Evolutionary conservation across 2,888 invertebrate genomes (phyloP).

Genomic region (Drosophila helvetica): DNA sequence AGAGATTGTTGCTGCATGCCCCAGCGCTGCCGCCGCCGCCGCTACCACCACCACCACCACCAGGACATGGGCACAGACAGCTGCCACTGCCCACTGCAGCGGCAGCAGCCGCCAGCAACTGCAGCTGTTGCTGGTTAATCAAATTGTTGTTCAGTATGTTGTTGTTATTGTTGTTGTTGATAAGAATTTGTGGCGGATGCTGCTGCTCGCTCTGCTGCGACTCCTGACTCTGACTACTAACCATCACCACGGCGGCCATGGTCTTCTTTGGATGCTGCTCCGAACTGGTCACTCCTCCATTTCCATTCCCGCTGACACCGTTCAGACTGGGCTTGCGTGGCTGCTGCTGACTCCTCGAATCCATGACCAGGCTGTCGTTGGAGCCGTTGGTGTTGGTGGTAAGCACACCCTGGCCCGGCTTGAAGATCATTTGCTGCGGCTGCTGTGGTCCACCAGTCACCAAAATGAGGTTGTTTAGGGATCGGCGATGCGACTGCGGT

Average conservation of each 20-base stretch:
- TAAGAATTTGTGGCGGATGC: conserved; percentile 66
- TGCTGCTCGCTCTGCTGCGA: conserved; percentile 47
- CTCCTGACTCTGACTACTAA: conserved; percentile 73
- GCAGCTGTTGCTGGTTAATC: conserved; percentile 76
- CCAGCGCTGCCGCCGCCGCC: conserved; percentile 36
- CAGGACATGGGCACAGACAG: conserved; percentile 62
- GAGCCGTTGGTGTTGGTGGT: conserved; percentile 63
- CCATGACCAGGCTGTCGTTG: conserved; percentile 30
- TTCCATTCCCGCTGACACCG: conserved; percentile 44
- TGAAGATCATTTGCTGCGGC: conserved; percentile 80
- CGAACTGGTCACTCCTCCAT: conserved; percentile 19
- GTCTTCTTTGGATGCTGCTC: conserved; percentile 77
- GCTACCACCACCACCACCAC: conserved; percentile 53
- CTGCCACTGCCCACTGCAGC: conserved; percentile 58
- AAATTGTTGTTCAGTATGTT: conserved; percentile 76
- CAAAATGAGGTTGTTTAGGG: conserved; percentile 83
- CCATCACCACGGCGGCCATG: conserved; percentile 82
- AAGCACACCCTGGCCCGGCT: conserved; percentile 79
- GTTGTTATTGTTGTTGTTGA: conserved; percentile 68
- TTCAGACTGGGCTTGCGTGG: conserved; percentile 68
- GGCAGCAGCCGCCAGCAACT: conserved; percentile 75
- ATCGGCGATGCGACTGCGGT: conserved; percentile 80
- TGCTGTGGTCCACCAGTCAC: conserved; percentile 81
- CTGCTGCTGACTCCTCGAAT: conserved; percentile 47
- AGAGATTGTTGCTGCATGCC: conserved; percentile 63